phyloP scores from a whole-genome alignment of 2,797 vertebrate species.

The Melanogrammus aeglefinus region DNA sequence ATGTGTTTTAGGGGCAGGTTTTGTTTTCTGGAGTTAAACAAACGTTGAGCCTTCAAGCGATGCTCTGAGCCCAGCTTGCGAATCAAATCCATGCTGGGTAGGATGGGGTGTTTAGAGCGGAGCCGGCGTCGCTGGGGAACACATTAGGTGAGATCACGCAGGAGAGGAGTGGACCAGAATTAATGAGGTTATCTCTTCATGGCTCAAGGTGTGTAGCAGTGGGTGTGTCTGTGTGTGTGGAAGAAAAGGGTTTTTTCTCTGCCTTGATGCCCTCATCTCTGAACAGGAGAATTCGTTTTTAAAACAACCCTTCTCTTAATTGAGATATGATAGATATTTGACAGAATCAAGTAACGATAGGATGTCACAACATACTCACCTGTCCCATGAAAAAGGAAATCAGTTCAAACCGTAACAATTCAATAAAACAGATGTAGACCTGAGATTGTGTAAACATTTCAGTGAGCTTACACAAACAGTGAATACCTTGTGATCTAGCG shows the following conservation, averaged over 20 bases:
- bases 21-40: slow-evolving; percentile 16
- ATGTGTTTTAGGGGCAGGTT: slow-evolving; percentile 25
- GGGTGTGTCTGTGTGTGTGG: background rate
- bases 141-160: slow-evolving; percentile 56
- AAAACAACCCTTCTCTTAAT: too few species aligned
- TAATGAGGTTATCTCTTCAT: slow-evolving; percentile 36
- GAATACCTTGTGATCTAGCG: too few species aligned
- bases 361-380: too few species aligned
- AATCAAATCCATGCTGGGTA: slow-evolving; percentile 42
- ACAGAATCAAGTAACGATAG: too few species aligned
- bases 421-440: too few species aligned
- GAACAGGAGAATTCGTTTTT: too few species aligned
- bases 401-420: too few species aligned
- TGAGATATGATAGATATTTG: too few species aligned
- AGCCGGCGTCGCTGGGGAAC: slow-evolving; percentile 52
- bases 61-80: slow-evolving; percentile 26
- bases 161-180: slow-evolving; percentile 30
- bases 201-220: slow-evolving; percentile 30
- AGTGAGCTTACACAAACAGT: too few species aligned
- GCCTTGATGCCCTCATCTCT: background rate
- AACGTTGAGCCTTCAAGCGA: slow-evolving; percentile 29
- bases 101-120: slow-evolving; percentile 46
- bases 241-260: background rate
- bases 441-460: too few species aligned
- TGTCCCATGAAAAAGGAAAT: too few species aligned